A percentile compares a stretch with the other conserved stretches of the same genome.
Evolutionary conservation across 1,140 invertebrate species (phyloP).

Genomic region (Magallana angulata): DNA sequence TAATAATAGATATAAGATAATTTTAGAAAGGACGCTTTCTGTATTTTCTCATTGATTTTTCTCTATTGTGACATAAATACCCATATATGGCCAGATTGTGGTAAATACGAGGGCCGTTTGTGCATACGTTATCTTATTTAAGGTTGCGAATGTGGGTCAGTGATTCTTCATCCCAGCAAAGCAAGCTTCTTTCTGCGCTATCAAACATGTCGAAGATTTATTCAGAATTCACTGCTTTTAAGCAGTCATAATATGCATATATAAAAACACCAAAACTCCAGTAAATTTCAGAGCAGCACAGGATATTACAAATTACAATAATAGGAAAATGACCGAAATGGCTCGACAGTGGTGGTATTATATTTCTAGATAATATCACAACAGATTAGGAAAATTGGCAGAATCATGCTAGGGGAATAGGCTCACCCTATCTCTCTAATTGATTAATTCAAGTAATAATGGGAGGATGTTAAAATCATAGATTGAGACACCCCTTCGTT

Average conservation of each 20-base stretch:
- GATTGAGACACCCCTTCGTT: not conserved
- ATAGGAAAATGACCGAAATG: constrained; percentile 30
- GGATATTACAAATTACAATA: constrained; percentile 14
- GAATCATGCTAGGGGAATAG: not conserved
- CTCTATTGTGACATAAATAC: constrained; percentile 18
- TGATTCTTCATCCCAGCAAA: not conserved
- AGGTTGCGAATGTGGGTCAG: constrained; percentile 14
- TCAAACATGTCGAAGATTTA: not conserved
- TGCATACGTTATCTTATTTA: constrained; percentile 4
- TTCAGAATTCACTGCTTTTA: not conserved
- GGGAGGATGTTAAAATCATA: not conserved
- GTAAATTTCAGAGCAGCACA: not conserved
- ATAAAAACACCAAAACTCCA: not conserved
- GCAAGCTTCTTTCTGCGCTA: not conserved
- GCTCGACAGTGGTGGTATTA: constrained; percentile 26
- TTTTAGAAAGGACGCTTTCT: constrained; percentile 14
- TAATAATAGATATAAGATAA: constrained; percentile 37
- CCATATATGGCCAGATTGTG: constrained; percentile 32
- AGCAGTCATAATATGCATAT: too few relatives aligned
- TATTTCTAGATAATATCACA: constrained; percentile 20
- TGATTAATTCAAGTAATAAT: not conserved
- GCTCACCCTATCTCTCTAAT: constrained; percentile 6
- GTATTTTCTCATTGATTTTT: constrained; percentile 24
- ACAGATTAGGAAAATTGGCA: not conserved
- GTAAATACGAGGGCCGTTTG: constrained; percentile 29